Evolutionary conservation across 92 coral and sea anemone genomes (phyloP), one percentile per base, ranked within the genome.

Genomic region (Epizoanthus stellaris): DNA sequence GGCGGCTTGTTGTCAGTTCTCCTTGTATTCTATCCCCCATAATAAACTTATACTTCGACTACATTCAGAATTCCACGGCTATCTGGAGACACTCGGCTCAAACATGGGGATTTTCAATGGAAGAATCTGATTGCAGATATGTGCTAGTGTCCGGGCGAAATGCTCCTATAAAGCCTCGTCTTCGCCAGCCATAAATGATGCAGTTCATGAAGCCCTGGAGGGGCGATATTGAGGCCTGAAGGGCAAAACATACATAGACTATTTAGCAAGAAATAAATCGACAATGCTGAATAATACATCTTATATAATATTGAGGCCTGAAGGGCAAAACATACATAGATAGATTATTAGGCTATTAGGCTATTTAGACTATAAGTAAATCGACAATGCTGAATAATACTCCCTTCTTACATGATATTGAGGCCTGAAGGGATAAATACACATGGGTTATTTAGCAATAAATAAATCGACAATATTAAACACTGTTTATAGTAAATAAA

Each of bases 171-270:
- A 91, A 91, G 6, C 94, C 94, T 25, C 63, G 76, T 58, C 94
- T 90, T 8, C 94, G 80, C 94, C 94, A 91, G 6, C 94, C 94
- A 61, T 91, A 91, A 47, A 91, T 58, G 23, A 91, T 79, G 65
- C 94, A 91, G 67, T 91, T 91, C 15, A 87, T 77, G 49, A 91
- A 91, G 19, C 94, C 94, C 73, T 91, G 94, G 2, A 91, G 70
- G 47, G 94, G 94, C 23, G 91, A 88, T 21, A 88, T 69, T 36
- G 82, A 30, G 43, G 94, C 94, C 94, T 91, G 82, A 57, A 71
- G 56, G 15, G 3, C 9, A 40, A 39, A 21, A 53, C 69, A 60
- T 0, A 65, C 16, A 74, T 19, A 52, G 65, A 9, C 54, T 17
- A 58, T 60, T 61, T 4, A 10, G 38, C 30, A 54, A 70, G 4